Evolutionary conservation across 2,113 vertebrate genomes (phyloP), one percentile per base, ranked within the genome.

Genomic region (Chaetops frenatus): DNA sequence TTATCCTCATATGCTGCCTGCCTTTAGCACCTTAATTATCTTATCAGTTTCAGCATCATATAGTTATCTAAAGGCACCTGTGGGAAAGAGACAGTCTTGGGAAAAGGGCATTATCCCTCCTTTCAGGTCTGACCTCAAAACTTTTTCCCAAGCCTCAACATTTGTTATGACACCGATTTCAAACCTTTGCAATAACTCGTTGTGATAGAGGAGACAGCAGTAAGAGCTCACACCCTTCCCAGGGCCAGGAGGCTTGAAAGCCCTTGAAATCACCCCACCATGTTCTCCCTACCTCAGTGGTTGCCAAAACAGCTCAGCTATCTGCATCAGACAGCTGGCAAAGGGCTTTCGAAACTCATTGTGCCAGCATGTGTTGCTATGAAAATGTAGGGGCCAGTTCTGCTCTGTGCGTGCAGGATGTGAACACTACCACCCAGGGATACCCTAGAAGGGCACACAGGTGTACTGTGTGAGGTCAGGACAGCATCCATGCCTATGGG

Each of bases 31-130:
- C 71, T 83, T 88, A 77, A 93, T 94, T 94, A 90, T 50, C 79
- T 92, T 92, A 92, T 92, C 90, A 82, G 29, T 50, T 65, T 83
- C 62, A 69, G 21, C 67, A 94, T 90, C 70, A 2, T 57, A 53
- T 5, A 31, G 70, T 79, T 93, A 97, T 92, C 88, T 94, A 51
- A 38, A 73, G 73, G n/a, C 42, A 93, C 67, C 79, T 97, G 67
- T 94, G 93, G 81, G 89, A 95, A 96, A 91, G 57, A 92, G 70
- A 64, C 73, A 82, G 71, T 80, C 92, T 50, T 91, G 91, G 78
- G 81, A 80, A 91, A 91, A 77, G 51, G 33, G 12, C 31, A 90
- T 83, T 90, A 91, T 54, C 20, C 71, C 9, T 94, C 21, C 74
- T 95, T 94, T 94, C 70, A 70, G 84, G 38, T 87, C 70, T 66